These are phyloP conservation scores for Beris chalybata DNA, from an alignment of 2,888 invertebrate genomes.

Conservation along the genomic window DNA sequence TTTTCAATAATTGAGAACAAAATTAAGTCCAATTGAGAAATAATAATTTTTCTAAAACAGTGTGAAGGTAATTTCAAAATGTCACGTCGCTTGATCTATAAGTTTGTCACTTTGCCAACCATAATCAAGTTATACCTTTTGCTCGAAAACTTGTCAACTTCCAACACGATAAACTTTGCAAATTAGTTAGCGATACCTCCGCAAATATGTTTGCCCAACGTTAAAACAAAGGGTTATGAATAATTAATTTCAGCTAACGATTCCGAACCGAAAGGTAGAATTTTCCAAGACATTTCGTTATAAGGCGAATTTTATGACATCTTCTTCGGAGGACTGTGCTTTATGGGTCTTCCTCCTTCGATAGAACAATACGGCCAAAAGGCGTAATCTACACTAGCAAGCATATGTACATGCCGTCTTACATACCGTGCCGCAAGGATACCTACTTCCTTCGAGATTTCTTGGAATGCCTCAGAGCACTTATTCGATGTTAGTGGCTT, in stretches of 20 bases:
- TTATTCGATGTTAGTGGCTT: constrained; percentile 32
- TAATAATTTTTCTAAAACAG: too few species aligned
- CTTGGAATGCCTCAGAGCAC: constrained; percentile 27
- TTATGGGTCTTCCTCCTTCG: constrained; percentile 12
- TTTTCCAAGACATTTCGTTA: constrained; percentile 26
- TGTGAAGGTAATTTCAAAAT: too few species aligned
- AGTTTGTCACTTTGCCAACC: constrained; percentile 5
- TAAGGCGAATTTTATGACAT: constrained; percentile 30
- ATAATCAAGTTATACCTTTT: constrained; percentile 22
- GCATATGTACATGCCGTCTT: too few species aligned
- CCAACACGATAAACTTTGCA: constrained; percentile 30
- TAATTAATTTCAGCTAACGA: constrained; percentile 33
- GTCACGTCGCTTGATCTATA: too few species aligned
- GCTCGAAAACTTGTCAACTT: constrained; percentile 20
- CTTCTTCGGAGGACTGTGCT: constrained; percentile 26
- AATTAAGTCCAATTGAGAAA: too few species aligned
- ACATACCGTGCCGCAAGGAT: constrained; percentile 9
- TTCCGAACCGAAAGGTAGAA: constrained; percentile 8
- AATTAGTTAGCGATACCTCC: constrained; percentile 33
- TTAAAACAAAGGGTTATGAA: constrained; percentile 32
- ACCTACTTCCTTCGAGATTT: constrained; percentile 20
- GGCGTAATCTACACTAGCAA: too few species aligned
- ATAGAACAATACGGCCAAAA: too few species aligned
- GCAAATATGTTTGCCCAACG: constrained; percentile 30
- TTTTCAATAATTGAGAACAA: too few species aligned